phyloP scores from a whole-genome alignment of 1,140 invertebrate species.

The Drusus annulatus region DNA sequence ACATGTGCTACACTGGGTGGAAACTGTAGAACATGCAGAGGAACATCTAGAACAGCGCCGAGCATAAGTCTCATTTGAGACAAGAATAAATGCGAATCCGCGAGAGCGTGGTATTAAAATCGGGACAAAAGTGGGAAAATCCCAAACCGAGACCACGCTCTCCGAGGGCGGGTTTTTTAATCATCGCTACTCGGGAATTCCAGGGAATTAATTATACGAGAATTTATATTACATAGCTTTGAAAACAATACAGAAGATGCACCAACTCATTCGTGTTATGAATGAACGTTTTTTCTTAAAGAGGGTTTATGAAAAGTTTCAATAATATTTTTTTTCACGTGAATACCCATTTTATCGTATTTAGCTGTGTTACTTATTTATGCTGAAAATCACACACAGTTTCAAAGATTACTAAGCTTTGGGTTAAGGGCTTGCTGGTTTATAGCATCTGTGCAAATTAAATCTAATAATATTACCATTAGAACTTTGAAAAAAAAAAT shows the following conservation, averaged over 20 bases:
- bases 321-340: no score
- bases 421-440: no score
- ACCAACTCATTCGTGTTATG: background rate
- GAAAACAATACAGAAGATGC: no score
- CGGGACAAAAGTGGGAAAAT: conserved; percentile 28
- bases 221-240: no score
- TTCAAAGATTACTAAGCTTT: no score
- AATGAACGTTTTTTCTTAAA: background rate
- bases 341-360: no score
- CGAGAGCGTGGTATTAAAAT: conserved; percentile 52
- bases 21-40: conserved; percentile 10
- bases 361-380: no score
- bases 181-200: conserved; percentile 1
- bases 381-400: no score
- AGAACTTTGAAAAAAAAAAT: no score
- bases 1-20: conserved; percentile 2
- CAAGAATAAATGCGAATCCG: conserved; percentile 50
- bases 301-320: background rate
- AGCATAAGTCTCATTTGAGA: conserved; percentile 45
- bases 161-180: conserved; percentile 14
- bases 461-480: no score
- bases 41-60: conserved; percentile 27
- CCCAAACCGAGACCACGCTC: background rate
- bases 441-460: no score
- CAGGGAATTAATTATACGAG: background rate